Base-by-base conservation (phyloP, 2,888 invertebrate genomes). In the Crematogaster levior region DNA sequence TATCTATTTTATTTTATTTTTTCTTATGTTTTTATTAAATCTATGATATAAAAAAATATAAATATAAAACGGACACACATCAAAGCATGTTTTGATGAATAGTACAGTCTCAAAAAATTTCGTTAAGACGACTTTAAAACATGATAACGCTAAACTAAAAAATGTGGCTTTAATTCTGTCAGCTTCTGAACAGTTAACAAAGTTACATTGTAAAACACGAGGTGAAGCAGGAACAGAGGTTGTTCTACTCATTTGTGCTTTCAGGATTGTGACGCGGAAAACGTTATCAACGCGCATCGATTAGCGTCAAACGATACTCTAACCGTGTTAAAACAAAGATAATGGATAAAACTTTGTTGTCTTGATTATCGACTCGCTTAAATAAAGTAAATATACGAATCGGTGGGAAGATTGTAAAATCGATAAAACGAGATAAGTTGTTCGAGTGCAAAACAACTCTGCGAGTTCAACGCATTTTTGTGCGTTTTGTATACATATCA, bases 251-350 rank as follows among this genome's bases (percentile, higher is more conserved):
- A 46, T 68, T 77, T 60, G 56, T 81, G 65, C 77, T 89, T 87
- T 75, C 37, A 68, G 51, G 68, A 70, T 82, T 82, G 81, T 58
- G 58, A 83, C 53, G 80, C 65, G 83, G 80, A 81, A 87, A 83
- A 87, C 72, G 84, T 85, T 83, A 83, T 82, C 81, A 85, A 82
- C 72, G 63, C 84, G 85, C 84, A 86, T 88, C 89, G 88, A 89
- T 90, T 90, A 87, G 79, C 81, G 58, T 79, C 80, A 24, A 66
- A 72, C 70, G 58, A 10, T 43, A 30, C 58, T 68, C 61, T 65
- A 68, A 82, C 34, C 51, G 61, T 46, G 43, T 81, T 61, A 72
- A 83, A 85, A 86, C 60, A 58, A 77, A 80, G 73, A 85, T 88
- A 88, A 82, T 85, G 34, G 53, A 51, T 56, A 37, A 68, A 82